phyloP scores from a whole-genome alignment of 1,140 invertebrate genomes.

The Drosophila burlai region DNA sequence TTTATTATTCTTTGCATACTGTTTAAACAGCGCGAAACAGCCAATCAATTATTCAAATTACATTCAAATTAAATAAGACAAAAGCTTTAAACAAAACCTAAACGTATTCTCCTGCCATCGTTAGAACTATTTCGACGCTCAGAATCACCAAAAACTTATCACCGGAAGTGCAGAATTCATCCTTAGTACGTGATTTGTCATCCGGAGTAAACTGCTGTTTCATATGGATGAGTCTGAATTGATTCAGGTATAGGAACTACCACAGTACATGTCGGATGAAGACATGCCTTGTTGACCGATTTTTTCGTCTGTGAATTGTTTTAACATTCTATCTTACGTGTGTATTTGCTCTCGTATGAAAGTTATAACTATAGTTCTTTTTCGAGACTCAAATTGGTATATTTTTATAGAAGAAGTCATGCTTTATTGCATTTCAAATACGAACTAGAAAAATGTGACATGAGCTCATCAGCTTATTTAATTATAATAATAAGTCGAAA shows the following conservation, averaged over 20 bases:
- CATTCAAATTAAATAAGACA: background rate
- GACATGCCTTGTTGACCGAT: too few relatives aligned
- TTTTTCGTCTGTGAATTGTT: background rate
- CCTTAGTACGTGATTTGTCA: constrained; percentile 29
- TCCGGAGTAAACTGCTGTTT: too few relatives aligned
- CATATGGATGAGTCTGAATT: background rate
- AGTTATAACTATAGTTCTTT: too few relatives aligned
- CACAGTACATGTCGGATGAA: background rate
- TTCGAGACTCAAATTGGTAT: background rate
- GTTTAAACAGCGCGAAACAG: background rate
- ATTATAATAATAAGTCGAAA: too few relatives aligned
- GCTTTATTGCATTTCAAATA: too few relatives aligned
- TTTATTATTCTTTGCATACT: background rate
- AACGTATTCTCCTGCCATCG: background rate
- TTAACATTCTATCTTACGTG: background rate
- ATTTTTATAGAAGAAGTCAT: background rate
- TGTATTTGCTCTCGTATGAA: too few relatives aligned
- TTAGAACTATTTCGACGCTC: background rate
- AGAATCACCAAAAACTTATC: constrained; percentile 31
- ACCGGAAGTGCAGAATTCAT: constrained; percentile 46
- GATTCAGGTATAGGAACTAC: background rate
- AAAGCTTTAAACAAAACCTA: background rate
- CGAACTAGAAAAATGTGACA: too few relatives aligned
- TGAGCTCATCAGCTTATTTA: too few relatives aligned
- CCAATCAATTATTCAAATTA: background rate